Base-by-base conservation (phyloP, 1,140 invertebrate genomes). In the Drosophila micromelanica region DNA sequence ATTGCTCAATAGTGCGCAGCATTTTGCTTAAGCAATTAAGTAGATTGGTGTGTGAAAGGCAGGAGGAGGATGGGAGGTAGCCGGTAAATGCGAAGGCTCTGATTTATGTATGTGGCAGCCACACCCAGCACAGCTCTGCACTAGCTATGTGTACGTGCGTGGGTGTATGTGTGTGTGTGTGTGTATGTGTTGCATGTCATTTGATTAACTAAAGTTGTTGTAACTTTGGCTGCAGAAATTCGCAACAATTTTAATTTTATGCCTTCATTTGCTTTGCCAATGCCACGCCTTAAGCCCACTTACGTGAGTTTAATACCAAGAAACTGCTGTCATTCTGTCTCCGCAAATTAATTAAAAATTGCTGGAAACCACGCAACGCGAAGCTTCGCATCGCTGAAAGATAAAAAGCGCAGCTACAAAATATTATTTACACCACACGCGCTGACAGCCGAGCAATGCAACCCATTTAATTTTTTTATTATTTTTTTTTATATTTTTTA, bases 21-120 rank as follows among this genome's bases (percentile, higher is more conserved):
- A 70, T 87, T 85, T 81, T 87, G 78, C 75, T 87, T 81, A 81
- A 86, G 82, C 81, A 86, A 86, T 86, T 86, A 86, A 81, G 73
- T 65, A 64, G 40, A 64, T 54, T 38, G 55, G 37, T 42, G 27
- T 37, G 27, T 11, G 32, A 35, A 27, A 27, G 27, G 27, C 27
- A 11, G 43, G 23, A 23, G 61, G 9, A 48, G 20, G 38, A 23
- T 11, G 43, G 60, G 46, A 51, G 43, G 32, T 63, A 13, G 27
- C 5, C 27, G 27, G 27, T 27, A 27, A 27, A 27, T 27, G 27
- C 27, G 48, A 12, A 1, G 11, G 56, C 73, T 32, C 45, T 86
- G 82, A 86, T 86, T 86, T 87, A 87, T 80, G 42, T 61, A 12
- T 65, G 43, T 51, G 49, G 40, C 49, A 61, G 64, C 37, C 48